These are phyloP conservation scores for Colinus virginianus DNA, from an alignment of 2,113 vertebrate genomes.

Conservation along the genomic window DNA sequence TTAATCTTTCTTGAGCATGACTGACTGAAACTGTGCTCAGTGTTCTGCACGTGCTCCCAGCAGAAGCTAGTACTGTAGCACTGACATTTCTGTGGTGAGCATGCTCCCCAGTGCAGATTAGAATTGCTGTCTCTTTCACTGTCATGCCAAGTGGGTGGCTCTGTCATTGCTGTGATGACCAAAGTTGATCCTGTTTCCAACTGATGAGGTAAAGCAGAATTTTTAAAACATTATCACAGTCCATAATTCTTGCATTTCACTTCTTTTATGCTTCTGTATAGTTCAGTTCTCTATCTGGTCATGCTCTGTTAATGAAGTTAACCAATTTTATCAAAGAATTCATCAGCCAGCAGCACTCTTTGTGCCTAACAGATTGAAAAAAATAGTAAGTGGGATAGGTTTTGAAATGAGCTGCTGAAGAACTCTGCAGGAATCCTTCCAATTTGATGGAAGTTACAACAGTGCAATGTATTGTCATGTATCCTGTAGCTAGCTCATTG, in stretches of 20 bases:
- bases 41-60: not conserved
- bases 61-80: not conserved
- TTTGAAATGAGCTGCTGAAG: constrained; percentile 6
- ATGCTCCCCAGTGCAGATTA: not conserved
- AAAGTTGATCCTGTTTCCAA: not conserved
- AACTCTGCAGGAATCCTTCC: not conserved
- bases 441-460: not conserved
- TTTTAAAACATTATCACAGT: not conserved
- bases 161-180: not conserved
- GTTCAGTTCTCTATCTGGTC: not conserved
- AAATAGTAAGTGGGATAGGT: not conserved
- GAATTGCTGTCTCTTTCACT: not conserved
- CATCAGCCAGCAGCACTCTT: not conserved
- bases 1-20: not conserved
- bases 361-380: not conserved
- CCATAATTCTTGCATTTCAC: not conserved
- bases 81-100: not conserved
- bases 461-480: not conserved
- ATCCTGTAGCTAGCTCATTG: not conserved
- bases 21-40: not conserved
- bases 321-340: not conserved
- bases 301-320: not conserved
- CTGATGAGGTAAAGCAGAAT: not conserved
- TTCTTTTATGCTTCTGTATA: not conserved
- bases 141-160: not conserved